Percentiles rank a stretch among this genome's conserved stretches.
These are phyloP conservation scores for Trichonephila clavata DNA, from an alignment of 1,140 invertebrate genomes.

Conservation along the genomic window DNA sequence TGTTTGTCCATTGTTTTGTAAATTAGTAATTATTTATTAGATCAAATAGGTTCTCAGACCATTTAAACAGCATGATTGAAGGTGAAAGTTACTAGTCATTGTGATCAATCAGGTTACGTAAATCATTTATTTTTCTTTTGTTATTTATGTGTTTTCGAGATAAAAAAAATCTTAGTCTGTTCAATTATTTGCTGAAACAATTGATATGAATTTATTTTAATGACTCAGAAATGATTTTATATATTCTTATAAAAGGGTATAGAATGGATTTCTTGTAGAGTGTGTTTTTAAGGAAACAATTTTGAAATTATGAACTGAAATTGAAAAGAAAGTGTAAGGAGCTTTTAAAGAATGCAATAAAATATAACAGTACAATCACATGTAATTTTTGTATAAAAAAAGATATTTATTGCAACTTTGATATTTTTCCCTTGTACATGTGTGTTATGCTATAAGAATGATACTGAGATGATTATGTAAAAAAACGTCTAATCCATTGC, in stretches of 20 bases:
- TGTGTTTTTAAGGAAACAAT: neutral
- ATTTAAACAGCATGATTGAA: neutral
- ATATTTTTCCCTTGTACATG: neutral
- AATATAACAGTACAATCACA: slow-evolving; percentile 10
- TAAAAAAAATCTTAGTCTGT: neutral
- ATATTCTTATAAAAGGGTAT: no score
- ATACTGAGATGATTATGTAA: neutral
- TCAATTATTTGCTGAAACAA: neutral
- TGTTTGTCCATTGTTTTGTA: no score
- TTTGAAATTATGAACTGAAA: neutral
- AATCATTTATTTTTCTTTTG: neutral
- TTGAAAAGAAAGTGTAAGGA: neutral
- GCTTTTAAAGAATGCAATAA: slow-evolving; percentile 25
- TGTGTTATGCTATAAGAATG: neutral
- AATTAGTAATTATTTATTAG: neutral
- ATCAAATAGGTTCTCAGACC: neutral
- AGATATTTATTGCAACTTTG: neutral
- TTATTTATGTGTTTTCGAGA: neutral
- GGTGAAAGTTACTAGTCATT: neutral
- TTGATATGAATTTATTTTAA: neutral
- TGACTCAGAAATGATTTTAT: no score
- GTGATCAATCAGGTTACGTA: neutral
- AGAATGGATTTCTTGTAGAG: neutral
- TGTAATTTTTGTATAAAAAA: neutral
- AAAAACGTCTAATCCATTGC: neutral